phyloP scores from a whole-genome alignment of 1,140 invertebrate species.

The Pogonomyrmex barbatus region DNA sequence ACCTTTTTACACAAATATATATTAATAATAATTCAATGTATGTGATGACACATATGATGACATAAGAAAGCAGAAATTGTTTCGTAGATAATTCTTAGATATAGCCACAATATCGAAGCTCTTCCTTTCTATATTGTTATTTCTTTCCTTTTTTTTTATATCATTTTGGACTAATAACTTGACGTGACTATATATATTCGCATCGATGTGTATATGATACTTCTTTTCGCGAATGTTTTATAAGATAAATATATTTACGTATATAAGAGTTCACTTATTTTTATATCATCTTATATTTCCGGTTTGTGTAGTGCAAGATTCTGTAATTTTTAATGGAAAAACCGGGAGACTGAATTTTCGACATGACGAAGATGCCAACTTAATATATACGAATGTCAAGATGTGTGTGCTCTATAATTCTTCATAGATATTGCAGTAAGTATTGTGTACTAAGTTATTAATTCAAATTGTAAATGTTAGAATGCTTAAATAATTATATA shows the following conservation, averaged over 20 bases:
- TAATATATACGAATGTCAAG: slow-evolving; percentile 74
- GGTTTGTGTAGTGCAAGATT: slow-evolving; percentile 77
- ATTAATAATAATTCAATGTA: slow-evolving; percentile 18
- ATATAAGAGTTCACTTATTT: slow-evolving; percentile 54
- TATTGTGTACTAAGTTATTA: slow-evolving; percentile 72
- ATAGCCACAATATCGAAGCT: slow-evolving; percentile 1
- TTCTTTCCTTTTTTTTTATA: slow-evolving; percentile 2
- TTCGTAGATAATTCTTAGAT: slow-evolving; percentile 31
- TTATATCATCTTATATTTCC: slow-evolving; percentile 75
- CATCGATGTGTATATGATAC: slow-evolving; percentile 11
- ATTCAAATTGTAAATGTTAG: slow-evolving; percentile 57
- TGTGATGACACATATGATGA: not conserved
- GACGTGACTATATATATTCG: slow-evolving; percentile 12
- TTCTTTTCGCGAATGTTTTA: slow-evolving; percentile 33
- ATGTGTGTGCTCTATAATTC: slow-evolving; percentile 72
- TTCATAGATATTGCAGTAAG: slow-evolving; percentile 72
- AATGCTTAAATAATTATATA: slow-evolving; percentile 34
- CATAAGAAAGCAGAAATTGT: slow-evolving; percentile 16
- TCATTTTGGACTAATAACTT: slow-evolving; percentile 35
- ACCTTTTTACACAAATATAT: slow-evolving; percentile 73
- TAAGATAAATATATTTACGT: slow-evolving; percentile 61
- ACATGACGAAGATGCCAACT: slow-evolving; percentile 72
- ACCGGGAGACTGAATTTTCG: slow-evolving; percentile 72
- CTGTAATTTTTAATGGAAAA: slow-evolving; percentile 76
- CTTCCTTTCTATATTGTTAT: slow-evolving; percentile 16